Base-by-base conservation (phyloP, 2,888 invertebrate genomes). In the Netelia inedita region DNA sequence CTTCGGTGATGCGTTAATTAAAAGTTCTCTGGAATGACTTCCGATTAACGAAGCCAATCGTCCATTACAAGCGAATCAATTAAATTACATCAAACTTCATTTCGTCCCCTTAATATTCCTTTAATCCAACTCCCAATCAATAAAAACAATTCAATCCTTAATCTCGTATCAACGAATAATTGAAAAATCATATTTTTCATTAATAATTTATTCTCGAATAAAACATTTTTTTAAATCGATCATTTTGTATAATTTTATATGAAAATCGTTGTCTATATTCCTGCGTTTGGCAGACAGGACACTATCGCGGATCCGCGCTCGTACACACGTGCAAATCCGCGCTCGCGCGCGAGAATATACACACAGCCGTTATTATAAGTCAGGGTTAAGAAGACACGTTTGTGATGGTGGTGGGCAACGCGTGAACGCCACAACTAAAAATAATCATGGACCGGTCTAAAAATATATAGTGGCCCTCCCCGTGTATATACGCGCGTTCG, bases 361-460 rank as follows among this genome's bases (percentile, higher is more conserved):
- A 43, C 59, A 66, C 74, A 88, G 88, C 84, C 81, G 85, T 86
- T 82, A 74, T 88, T 91, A 91, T 91, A 91, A 93, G 92, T 93
- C 93, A 93, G 93, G 93, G 93, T 93, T 93, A 93, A 93, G 91
- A 80, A 72, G 72, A 76, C 57, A 23, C 57, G 61, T 78, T 43
- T 68, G 66, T 66, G 55, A 6, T 35, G 41, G 55, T 63, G 35
- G 63, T 43, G 41, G 91, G 90, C 89, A 91, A 87, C 89, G 91
- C 90, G 91, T 90, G 91, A 91, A 90, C 89, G 88, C 87, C 87
- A 59, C 86, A 87, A 89, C 93, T 93, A 93, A 93, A 93, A 93
- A 93, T 93, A 93, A 88, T 88, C 89, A 76, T 89, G 91, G 91
- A 91, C 92, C 92, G 89, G 90, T 91, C 92, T 93, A 93, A 92